Conservation (phyloP, 2,797 vertebrate species). For the Argya squamiceps region DNA sequence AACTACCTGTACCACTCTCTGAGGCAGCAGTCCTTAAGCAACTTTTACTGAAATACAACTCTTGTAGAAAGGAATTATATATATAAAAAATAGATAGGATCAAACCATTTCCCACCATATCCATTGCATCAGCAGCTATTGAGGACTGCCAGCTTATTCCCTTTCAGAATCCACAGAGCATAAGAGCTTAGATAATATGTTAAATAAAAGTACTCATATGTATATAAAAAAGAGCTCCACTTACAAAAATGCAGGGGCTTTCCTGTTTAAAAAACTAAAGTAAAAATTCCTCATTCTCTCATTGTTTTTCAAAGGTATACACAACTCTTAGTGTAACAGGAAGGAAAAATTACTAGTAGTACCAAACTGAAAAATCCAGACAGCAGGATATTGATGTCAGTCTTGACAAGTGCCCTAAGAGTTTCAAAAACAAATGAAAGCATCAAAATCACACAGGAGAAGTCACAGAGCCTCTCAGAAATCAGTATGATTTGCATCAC, state of each 20-base stretch:
- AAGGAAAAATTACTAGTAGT: neutral
- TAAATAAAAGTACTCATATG: neutral
- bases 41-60: neutral
- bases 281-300: neutral
- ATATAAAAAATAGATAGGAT: neutral
- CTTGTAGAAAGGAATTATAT: neutral
- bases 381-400: neutral
- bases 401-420: neutral
- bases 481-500: neutral
- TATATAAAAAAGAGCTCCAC: neutral
- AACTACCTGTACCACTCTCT: neutral
- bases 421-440: neutral
- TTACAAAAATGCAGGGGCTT: neutral
- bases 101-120: neutral
- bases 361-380: neutral
- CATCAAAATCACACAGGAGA: neutral
- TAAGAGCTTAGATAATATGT: neutral
- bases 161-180: neutral
- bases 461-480: neutral
- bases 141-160: neutral
- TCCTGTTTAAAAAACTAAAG: neutral
- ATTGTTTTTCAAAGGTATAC: neutral
- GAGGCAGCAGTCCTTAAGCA: neutral
- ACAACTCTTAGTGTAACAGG: neutral
- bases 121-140: neutral